Evolutionary conservation across 2,113 vertebrate species (phyloP), one percentile per base, ranked within the genome.

Genomic region (Pseudorasbora parva): DNA sequence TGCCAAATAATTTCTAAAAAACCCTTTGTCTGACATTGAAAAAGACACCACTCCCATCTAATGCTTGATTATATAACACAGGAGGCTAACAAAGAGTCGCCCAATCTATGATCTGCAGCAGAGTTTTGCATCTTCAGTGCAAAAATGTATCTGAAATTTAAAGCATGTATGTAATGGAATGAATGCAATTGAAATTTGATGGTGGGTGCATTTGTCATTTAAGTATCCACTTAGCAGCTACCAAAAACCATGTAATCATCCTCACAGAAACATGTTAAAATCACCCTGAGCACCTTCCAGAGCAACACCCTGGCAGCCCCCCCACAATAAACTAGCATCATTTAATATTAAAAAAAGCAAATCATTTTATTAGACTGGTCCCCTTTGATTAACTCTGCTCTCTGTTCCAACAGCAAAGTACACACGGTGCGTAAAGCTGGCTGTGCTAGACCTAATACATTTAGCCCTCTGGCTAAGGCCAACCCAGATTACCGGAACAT

Each of bases 401-500:
- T 51, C 9, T 68, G 78, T 81, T 81, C 78, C 30, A 54, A 21
- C 78, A 69, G 43, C 47, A 81, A 69, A 54, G 62, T 81, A 56
- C 62, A 54, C 7, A 0, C 30, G 27, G 47, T 17, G 11, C 27
- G n/a, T 81, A 41, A 56, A 69, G 47, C 47, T 54, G 30, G 45
- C 64, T 69, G 62, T 56, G 27, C 21, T 21, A 81, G 64, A 69
- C 47, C 30, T 10, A 69, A 81, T 69, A 69, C 79, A 81, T 81
- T 81, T 69, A 54, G 45, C 47, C 79, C 79, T 51, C 12, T 81
- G 62, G 64, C 79, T 68, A 81, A 21, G 49, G 47, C 79, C 64
- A 71, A 81, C 64, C 47, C 64, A 80, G 62, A 69, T 81, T 81
- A 41, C 64, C 21, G 30, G 78, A 81, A 81, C 59, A 62, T 79